Evolutionary conservation across 2,888 invertebrate species (phyloP).

Genomic region (Lucinisca nassula): DNA sequence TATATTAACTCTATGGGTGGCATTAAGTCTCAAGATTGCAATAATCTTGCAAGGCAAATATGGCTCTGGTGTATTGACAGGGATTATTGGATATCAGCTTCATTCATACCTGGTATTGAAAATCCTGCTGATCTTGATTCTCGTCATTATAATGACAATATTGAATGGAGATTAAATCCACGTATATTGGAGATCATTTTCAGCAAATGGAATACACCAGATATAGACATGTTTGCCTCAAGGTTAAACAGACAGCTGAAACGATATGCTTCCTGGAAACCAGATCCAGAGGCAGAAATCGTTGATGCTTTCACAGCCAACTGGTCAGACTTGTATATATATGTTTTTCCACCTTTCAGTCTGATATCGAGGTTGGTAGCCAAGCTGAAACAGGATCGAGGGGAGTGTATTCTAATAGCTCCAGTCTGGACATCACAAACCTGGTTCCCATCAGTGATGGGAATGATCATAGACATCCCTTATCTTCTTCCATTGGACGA

Average conservation of each 20-base stretch:
- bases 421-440: conserved; percentile 40
- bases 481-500: conserved; percentile 9
- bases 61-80: too few relatives aligned
- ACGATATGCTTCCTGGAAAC: conserved; percentile 51
- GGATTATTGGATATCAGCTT: too few relatives aligned
- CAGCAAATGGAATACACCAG: too few relatives aligned
- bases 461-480: conserved; percentile 6
- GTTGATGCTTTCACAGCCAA: conserved; percentile 50
- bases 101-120: too few relatives aligned
- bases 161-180: too few relatives aligned
- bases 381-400: conserved; percentile 17
- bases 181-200: too few relatives aligned
- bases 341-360: conserved; percentile 61
- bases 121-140: too few relatives aligned
- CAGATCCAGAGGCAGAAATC: conserved; percentile 56
- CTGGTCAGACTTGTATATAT: conserved; percentile 36
- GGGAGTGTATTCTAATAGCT: conserved; percentile 31
- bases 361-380: conserved; percentile 3
- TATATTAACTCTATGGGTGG: too few relatives aligned
- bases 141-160: too few relatives aligned
- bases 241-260: conserved; percentile 43
- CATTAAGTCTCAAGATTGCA: too few relatives aligned
- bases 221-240: too few relatives aligned
- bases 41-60: too few relatives aligned
- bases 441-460: conserved; percentile 30